These are phyloP conservation scores for Loris lydekkerianus DNA, from an alignment of 2,797 vertebrate species.

Conservation along the genomic window DNA sequence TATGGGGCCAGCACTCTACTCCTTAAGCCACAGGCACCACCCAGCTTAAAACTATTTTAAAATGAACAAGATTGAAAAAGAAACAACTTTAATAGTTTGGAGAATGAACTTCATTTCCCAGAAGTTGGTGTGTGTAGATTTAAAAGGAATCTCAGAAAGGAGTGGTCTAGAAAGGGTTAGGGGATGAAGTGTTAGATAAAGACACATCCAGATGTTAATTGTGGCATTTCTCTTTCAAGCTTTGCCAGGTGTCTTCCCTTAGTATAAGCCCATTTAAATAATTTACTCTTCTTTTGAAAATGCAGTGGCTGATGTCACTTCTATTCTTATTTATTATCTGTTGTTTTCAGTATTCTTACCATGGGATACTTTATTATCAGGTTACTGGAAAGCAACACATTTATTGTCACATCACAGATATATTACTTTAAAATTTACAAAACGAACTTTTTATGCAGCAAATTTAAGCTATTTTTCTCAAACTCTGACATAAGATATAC, in stretches of 20 bases:
- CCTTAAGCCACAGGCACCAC: too few relatives aligned
- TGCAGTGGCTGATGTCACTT: background rate
- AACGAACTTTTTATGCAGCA: background rate
- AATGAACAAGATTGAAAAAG: constrained; percentile 32
- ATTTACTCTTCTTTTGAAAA: background rate
- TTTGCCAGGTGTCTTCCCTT: background rate
- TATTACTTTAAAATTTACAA: constrained; percentile 6
- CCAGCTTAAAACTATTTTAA: background rate
- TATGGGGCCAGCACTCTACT: too few relatives aligned
- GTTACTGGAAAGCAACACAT: background rate
- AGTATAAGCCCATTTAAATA: constrained; percentile 38
- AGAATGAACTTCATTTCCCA: constrained; percentile 35
- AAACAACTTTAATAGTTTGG: constrained; percentile 25
- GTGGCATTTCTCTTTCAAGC: constrained; percentile 12
- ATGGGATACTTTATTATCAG: constrained; percentile 1
- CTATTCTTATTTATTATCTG: constrained; percentile 15
- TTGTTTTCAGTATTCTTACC: background rate
- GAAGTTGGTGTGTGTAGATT: background rate
- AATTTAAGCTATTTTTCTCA: background rate
- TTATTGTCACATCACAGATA: constrained; percentile 5
- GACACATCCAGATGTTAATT: background rate
- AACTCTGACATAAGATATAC: constrained; percentile 21
- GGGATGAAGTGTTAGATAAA: constrained; percentile 21
- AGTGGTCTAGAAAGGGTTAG: constrained; percentile 15
- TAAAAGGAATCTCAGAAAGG: constrained; percentile 9